Evolutionary conservation across 2,113 vertebrate species (phyloP).

Genomic region (Atractosteus spatula): DNA sequence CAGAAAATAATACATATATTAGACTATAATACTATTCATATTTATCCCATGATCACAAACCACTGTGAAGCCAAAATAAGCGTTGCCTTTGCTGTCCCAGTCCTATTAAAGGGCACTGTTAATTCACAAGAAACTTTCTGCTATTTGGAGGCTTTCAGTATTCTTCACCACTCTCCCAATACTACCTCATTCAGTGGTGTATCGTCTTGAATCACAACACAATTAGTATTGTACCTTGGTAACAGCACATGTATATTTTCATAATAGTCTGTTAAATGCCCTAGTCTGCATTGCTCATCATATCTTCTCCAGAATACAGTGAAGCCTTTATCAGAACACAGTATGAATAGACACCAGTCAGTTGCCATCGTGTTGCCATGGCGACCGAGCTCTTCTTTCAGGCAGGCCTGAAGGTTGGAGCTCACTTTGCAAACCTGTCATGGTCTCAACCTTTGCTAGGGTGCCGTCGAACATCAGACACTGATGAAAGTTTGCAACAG

Average conservation of each 20-base stretch:
- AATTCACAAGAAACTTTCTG: no score
- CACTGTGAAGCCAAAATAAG: no score
- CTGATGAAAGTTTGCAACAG: slow-evolving; percentile 43
- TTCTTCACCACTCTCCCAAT: slow-evolving; percentile 15
- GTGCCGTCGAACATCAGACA: slow-evolving; percentile 29
- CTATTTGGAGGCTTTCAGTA: slow-evolving; percentile 15
- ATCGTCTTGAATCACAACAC: neutral
- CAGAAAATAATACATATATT: no score
- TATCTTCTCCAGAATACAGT: slow-evolving; percentile 12
- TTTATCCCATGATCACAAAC: no score
- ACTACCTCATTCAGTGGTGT: neutral
- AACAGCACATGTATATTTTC: neutral
- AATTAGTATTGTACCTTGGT: no score
- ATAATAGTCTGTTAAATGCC: neutral
- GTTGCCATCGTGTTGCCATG: slow-evolving; percentile 36
- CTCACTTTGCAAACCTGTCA: slow-evolving; percentile 41
- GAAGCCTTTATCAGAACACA: slow-evolving; percentile 26
- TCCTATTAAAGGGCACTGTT: no score
- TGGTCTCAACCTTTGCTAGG: slow-evolving; percentile 33
- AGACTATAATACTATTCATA: no score
- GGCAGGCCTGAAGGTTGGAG: slow-evolving; percentile 34
- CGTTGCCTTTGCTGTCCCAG: no score
- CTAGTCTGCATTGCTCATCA: slow-evolving; percentile 14
- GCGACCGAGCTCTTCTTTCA: slow-evolving; percentile 55
- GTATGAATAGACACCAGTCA: slow-evolving; percentile 19